Evolutionary conservation across 2,113 vertebrate species (phyloP).

Genomic region (Oxyruncus cristatus): DNA sequence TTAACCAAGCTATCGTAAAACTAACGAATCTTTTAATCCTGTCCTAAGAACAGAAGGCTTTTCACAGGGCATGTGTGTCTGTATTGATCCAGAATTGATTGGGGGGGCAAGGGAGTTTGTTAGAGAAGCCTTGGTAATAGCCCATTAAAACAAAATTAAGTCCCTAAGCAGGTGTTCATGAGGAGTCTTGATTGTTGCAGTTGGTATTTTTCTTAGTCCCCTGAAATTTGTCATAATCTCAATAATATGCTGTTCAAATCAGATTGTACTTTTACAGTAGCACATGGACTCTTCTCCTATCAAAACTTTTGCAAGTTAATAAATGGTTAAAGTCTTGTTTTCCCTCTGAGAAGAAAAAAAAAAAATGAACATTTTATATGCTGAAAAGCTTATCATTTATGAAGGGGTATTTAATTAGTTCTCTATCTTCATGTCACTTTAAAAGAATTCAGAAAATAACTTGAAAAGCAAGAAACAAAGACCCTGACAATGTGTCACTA

Average conservation of each 20-base stretch:
- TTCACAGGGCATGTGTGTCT: conserved; percentile 67
- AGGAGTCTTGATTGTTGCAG: conserved; percentile 56
- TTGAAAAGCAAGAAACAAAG: background rate
- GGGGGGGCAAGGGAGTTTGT: conserved; percentile 30
- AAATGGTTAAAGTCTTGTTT: background rate
- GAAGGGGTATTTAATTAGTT: background rate
- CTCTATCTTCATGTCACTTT: background rate
- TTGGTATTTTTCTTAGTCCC: conserved; percentile 56
- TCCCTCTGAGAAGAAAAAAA: background rate
- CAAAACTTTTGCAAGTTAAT: conserved; percentile 2
- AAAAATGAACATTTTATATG: background rate
- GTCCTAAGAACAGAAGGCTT: conserved; percentile 75
- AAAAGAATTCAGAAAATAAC: background rate
- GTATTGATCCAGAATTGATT: conserved; percentile 82
- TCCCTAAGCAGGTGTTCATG: conserved; percentile 72
- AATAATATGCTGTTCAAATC: background rate
- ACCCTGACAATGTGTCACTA: background rate
- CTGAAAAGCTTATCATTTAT: background rate
- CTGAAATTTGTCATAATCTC: conserved; percentile 43
- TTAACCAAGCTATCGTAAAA: conserved; percentile 68
- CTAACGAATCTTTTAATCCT: conserved; percentile 72
- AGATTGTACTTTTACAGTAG: background rate
- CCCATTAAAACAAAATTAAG: conserved; percentile 79
- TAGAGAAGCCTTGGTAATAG: conserved; percentile 67
- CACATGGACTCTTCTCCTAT: background rate